A percentile compares a stretch with the other conserved stretches of the same genome.
phyloP scores from a whole-genome alignment of 1,140 invertebrate species.

The Anthonomus grandis region DNA sequence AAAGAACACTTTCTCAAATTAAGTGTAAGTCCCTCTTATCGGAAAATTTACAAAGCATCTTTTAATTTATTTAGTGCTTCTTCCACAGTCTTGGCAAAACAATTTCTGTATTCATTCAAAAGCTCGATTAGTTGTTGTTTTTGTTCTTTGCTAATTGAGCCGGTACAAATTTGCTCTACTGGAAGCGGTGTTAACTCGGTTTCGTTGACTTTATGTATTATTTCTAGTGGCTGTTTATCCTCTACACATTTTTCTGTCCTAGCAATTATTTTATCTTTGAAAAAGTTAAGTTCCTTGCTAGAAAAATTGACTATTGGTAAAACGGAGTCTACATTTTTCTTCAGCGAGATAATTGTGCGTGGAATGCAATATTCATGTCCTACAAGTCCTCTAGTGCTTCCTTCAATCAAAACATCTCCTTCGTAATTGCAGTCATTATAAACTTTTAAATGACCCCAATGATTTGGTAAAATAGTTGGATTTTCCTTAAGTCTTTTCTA shows the following conservation, averaged over 20 bases:
- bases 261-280: constrained; percentile 8
- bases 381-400: constrained; percentile 44
- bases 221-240: not conserved
- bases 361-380: constrained; percentile 40
- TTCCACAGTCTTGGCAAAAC: constrained; percentile 26
- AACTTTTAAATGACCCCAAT: constrained; percentile 8
- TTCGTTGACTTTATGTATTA: not conserved
- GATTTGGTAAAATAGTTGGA: constrained; percentile 6
- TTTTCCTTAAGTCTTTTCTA: no score
- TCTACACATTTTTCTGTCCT: not conserved
- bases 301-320: constrained; percentile 13
- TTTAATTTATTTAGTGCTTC: constrained; percentile 28
- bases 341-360: constrained; percentile 24
- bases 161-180: constrained; percentile 9
- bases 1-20: not conserved
- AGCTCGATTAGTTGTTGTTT: constrained; percentile 17
- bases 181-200: not conserved
- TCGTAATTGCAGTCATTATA: not conserved
- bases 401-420: constrained; percentile 14
- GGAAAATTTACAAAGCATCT: constrained; percentile 23
- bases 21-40: constrained; percentile 14
- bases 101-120: constrained; percentile 22
- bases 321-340: not conserved
- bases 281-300: constrained; percentile 7
- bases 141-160: constrained; percentile 10